Percentiles rank a stretch among this genome's conserved stretches.
phyloP scores from a whole-genome alignment of 1,140 invertebrate species.

The Tetramorium alpestre region DNA sequence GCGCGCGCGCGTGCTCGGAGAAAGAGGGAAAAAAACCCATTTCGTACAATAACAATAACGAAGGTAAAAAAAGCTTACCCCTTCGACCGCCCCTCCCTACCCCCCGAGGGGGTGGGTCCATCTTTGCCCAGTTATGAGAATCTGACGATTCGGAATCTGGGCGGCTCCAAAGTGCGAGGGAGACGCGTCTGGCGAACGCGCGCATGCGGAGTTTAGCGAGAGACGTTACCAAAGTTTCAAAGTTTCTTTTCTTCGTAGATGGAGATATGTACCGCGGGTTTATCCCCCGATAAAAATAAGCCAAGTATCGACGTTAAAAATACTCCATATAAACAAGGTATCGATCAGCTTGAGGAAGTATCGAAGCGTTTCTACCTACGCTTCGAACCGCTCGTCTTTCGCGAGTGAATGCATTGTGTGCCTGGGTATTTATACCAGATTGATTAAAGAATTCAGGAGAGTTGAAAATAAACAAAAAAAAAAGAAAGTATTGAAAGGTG shows the following conservation, averaged over 20 bases:
- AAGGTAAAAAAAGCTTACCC: not conserved
- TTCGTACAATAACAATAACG: conserved; percentile 24
- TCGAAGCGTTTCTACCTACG: not conserved
- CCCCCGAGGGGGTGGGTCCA: not conserved
- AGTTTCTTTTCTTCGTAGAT: not conserved
- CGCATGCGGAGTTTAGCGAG: not conserved
- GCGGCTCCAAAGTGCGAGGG: not conserved
- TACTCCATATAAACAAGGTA: conserved; percentile 18
- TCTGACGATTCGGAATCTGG: not conserved
- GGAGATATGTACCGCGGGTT: not conserved
- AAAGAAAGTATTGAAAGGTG: not conserved
- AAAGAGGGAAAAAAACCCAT: conserved; percentile 6
- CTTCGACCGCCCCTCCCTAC: not conserved
- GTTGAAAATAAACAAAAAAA: not conserved
- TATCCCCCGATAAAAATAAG: conserved; percentile 21
- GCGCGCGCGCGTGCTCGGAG: not conserved
- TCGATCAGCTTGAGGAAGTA: conserved; percentile 1
- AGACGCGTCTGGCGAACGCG: not conserved
- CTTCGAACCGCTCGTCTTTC: not conserved
- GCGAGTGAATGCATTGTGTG: not conserved
- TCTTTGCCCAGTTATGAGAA: not conserved
- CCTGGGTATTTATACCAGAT: not conserved
- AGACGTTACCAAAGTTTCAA: not conserved
- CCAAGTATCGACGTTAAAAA: not conserved
- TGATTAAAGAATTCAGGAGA: not conserved